Conservation (phyloP, 2,113 vertebrate genomes). For the Siniperca knerii region DNA sequence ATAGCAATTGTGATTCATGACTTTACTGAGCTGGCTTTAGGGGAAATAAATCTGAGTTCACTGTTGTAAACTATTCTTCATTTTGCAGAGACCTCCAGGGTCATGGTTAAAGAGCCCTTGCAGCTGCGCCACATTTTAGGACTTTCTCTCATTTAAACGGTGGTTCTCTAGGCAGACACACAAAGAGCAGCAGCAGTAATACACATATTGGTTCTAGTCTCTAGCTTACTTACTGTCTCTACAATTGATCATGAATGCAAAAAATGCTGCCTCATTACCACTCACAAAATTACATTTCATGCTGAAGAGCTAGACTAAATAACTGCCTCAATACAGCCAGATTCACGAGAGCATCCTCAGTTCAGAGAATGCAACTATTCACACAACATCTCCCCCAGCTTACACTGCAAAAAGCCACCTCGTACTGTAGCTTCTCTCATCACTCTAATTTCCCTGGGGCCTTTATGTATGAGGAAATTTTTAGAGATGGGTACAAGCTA, state of each 20-base stretch:
- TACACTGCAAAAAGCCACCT: constrained; percentile 57
- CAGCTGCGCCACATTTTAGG: not conserved
- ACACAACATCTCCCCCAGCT: constrained; percentile 47
- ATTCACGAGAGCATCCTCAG: constrained; percentile 33
- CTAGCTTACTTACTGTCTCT: constrained; percentile 8
- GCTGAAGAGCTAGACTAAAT: constrained; percentile 42
- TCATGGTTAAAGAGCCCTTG: constrained; percentile 17
- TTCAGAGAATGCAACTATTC: constrained; percentile 51
- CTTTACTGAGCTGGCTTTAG: not conserved
- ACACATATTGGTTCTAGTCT: constrained; percentile 27
- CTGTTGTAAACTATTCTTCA: constrained; percentile 35
- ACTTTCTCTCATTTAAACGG: constrained; percentile 6
- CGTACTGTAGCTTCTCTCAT: constrained; percentile 36
- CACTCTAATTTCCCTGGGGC: constrained; percentile 60
- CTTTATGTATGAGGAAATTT: constrained; percentile 54
- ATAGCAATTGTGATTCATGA: constrained; percentile 37
- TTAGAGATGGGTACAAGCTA: constrained; percentile 37
- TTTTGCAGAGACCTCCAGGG: constrained; percentile 18
- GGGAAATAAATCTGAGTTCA: constrained; percentile 41
- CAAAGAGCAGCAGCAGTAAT: constrained; percentile 13
- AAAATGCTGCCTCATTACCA: constrained; percentile 33
- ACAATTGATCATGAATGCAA: constrained; percentile 41
- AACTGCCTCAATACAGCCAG: constrained; percentile 37
- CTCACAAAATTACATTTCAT: constrained; percentile 42
- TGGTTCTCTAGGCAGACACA: constrained; percentile 4